Base-by-base conservation (phyloP, 1,140 invertebrate genomes). In the Campoletis sonorensis region DNA sequence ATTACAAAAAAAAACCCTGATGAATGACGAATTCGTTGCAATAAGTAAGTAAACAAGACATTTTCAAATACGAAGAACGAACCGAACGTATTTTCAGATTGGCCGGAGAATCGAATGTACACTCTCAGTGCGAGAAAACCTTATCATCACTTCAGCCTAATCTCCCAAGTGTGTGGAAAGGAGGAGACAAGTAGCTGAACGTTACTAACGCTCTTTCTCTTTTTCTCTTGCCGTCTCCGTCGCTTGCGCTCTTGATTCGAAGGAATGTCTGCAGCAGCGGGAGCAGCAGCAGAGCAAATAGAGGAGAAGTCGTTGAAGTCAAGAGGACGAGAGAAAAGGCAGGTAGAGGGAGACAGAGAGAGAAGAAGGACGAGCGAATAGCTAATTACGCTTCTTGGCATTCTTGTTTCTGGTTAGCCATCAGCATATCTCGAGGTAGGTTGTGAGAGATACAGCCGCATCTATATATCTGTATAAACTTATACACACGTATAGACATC, bases 381-480 rank as follows among this genome's bases (percentile, higher is more conserved):
- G 89, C 90, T 91, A 91, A 91, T 91, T 91, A 91, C 88, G 89
- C 89, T 90, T 90, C 89, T 87, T 89, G 87, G 90, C 86, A 91
- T 91, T 91, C 89, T 88, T 91, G 89, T 91, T 91, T 91, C 90
- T 90, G 89, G 90, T 91, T 89, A 90, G 87, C 81, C 81, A 82
- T 72, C 76, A 78, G 76, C n/a, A 78, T 78, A 61, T 21, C 49
- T 37, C 33, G 49, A 61, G 30, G 76, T 33, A 78, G 83, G 75
- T 73, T 80, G 83, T 80, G 84, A 82, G 82, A 76, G 40, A 45
- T 45, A 10, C 40, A 45, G 40, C 40, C 40, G 8, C 40, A 8
- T 45, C 40, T 33, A 13, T 13, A 45, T 45, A 45, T 5, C 40
- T 45, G 11, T 45, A 45, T 45, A 45, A 45, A 45, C 2, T 11